A percentile compares a stretch with the other conserved stretches of the same genome.
phyloP scores from a whole-genome alignment of 1,140 invertebrate genomes.

The Pinna nobilis region DNA sequence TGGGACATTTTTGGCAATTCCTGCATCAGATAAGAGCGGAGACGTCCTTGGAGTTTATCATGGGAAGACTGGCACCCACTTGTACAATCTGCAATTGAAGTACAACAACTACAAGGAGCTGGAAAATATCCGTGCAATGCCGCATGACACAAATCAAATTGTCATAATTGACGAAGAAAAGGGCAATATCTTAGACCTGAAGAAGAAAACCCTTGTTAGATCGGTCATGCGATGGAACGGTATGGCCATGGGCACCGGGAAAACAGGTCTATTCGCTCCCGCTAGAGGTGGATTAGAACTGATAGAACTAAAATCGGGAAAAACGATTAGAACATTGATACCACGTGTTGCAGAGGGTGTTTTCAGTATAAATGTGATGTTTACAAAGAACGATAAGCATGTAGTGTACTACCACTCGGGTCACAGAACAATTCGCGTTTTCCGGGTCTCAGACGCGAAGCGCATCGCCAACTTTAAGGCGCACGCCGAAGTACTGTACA shows the following conservation, averaged over 20 bases:
- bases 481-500: slow-evolving; percentile 91
- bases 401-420: slow-evolving; percentile 98
- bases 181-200: slow-evolving; percentile 81
- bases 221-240: slow-evolving; percentile 78
- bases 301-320: slow-evolving; percentile 78
- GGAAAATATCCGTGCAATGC: slow-evolving; percentile 72
- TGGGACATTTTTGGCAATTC: slow-evolving; percentile 84
- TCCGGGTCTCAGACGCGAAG: slow-evolving; percentile 89
- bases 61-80: slow-evolving; percentile 85
- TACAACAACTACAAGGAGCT: slow-evolving; percentile 73
- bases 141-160: slow-evolving; percentile 82
- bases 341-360: slow-evolving; percentile 94
- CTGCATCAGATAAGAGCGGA: slow-evolving; percentile 88
- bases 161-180: slow-evolving; percentile 93
- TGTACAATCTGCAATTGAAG: slow-evolving; percentile 81
- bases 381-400: slow-evolving; percentile 95
- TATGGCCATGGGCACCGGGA: slow-evolving; percentile 76
- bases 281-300: slow-evolving; percentile 91
- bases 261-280: slow-evolving; percentile 94
- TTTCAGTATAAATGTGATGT: slow-evolving; percentile 95
- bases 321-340: slow-evolving; percentile 90
- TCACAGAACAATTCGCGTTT: slow-evolving; percentile 92
- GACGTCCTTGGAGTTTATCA: slow-evolving; percentile 91
- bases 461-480: slow-evolving; percentile 95
- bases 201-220: slow-evolving; percentile 76